A percentile compares a stretch with the other conserved stretches of the same genome.
Evolutionary conservation across 2,888 invertebrate species (phyloP).

Genomic region (Trilocha varians): DNA sequence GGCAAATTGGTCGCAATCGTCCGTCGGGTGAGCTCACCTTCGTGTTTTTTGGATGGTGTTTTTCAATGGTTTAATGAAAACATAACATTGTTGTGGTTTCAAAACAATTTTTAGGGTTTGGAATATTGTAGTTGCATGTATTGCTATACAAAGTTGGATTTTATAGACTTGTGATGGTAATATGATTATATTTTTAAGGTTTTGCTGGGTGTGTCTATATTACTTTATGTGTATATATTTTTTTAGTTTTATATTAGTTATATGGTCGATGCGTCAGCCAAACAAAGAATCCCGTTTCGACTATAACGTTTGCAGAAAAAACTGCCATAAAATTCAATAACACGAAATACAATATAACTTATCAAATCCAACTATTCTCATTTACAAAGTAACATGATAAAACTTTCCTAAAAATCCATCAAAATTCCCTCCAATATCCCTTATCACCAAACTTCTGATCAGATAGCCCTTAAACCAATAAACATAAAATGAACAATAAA

Average conservation of each 20-base stretch:
- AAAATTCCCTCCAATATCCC: background rate
- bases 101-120: background rate
- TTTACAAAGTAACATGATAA: background rate
- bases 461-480: constrained; percentile 5
- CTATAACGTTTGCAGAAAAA: constrained; percentile 8
- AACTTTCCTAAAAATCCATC: too few relatives aligned
- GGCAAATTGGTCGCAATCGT: constrained; percentile 32
- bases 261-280: too few relatives aligned
- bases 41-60: constrained; percentile 1
- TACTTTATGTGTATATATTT: too few relatives aligned
- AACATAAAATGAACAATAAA: constrained; percentile 16
- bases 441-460: constrained; percentile 5
- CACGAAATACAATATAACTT: background rate
- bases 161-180: too few relatives aligned
- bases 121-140: too few relatives aligned
- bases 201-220: too few relatives aligned
- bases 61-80: background rate
- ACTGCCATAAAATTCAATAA: background rate
- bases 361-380: constrained; percentile 1
- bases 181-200: too few relatives aligned
- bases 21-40: background rate
- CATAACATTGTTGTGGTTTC: background rate
- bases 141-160: too few relatives aligned
- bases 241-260: too few relatives aligned
- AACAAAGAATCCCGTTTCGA: constrained; percentile 23